Evolutionary conservation across 2,888 invertebrate genomes (phyloP).

Genomic region (Metopia argyrocephala): DNA sequence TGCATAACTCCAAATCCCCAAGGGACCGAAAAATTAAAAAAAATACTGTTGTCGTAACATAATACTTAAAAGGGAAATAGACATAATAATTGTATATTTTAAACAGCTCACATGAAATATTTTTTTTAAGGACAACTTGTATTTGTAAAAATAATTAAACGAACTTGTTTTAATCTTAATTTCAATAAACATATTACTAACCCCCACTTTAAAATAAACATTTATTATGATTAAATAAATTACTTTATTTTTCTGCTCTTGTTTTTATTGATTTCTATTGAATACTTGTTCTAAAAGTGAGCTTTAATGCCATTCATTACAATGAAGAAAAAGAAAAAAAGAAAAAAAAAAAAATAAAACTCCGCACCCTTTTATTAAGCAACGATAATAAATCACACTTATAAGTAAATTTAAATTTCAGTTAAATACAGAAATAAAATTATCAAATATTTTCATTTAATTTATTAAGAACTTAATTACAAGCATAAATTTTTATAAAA

Average conservation of each 20-base stretch:
- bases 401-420: constrained; percentile 31
- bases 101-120: no score
- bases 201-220: constrained; percentile 49
- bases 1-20: no score
- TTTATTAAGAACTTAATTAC: constrained; percentile 28
- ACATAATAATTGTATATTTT: no score
- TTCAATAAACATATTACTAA: background rate
- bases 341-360: constrained; percentile 20
- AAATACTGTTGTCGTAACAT: no score
- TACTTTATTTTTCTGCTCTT: constrained; percentile 44
- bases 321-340: constrained; percentile 16
- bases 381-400: constrained; percentile 46
- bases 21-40: no score
- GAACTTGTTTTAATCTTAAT: background rate
- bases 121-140: no score
- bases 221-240: constrained; percentile 48
- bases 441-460: background rate
- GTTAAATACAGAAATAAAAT: background rate
- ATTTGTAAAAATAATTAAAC: background rate
- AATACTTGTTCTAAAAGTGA: constrained; percentile 47
- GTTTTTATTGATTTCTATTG: constrained; percentile 20
- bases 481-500: constrained; percentile 34
- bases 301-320: constrained; percentile 37
- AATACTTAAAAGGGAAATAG: no score
- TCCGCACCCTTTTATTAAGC: constrained; percentile 49